Conservation (phyloP, 2,888 invertebrate species). For the Diaperis boleti region DNA sequence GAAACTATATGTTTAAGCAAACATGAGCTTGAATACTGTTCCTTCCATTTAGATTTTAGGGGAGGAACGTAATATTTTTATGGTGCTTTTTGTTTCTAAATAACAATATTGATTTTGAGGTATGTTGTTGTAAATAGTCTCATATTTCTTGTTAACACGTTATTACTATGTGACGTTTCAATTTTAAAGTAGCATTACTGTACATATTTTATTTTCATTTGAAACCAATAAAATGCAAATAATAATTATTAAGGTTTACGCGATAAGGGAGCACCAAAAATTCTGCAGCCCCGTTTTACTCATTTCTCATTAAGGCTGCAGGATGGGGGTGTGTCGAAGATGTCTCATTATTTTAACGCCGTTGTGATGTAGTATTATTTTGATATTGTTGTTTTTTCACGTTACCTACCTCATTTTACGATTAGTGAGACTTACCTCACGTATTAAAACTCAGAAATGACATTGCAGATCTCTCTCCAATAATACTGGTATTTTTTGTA, state of each 20-base stretch:
- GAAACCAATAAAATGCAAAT: conserved; percentile 50
- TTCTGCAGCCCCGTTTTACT: conserved; percentile 15
- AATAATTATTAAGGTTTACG: conserved; percentile 46
- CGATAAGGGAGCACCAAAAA: conserved; percentile 30
- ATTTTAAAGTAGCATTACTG: conserved; percentile 46
- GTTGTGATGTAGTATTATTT: conserved; percentile 56
- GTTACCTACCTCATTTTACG: conserved; percentile 58
- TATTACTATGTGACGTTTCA: conserved; percentile 49
- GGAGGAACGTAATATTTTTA: conserved; percentile 43
- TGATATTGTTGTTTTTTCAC: conserved; percentile 57
- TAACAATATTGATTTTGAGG: conserved; percentile 52
- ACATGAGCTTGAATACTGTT: conserved; percentile 45
- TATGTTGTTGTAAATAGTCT: conserved; percentile 57
- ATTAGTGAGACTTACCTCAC: conserved; percentile 39
- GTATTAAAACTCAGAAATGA: conserved; percentile 45
- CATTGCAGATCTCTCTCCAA: conserved; percentile 56
- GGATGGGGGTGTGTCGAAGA: conserved; percentile 22
- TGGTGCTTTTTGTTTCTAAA: conserved; percentile 55
- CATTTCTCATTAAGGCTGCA: conserved; percentile 12
- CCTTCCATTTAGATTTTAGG: conserved; percentile 40
- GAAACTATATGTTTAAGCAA: conserved; percentile 32
- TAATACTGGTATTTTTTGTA: conserved; percentile 61
- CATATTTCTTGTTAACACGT: conserved; percentile 54
- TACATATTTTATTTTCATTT: conserved; percentile 51
- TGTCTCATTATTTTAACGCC: conserved; percentile 38